A percentile compares a stretch with the other conserved stretches of the same genome.
Evolutionary conservation across 2,888 invertebrate species (phyloP).

Genomic region (Drosophila atroscutellata): DNA sequence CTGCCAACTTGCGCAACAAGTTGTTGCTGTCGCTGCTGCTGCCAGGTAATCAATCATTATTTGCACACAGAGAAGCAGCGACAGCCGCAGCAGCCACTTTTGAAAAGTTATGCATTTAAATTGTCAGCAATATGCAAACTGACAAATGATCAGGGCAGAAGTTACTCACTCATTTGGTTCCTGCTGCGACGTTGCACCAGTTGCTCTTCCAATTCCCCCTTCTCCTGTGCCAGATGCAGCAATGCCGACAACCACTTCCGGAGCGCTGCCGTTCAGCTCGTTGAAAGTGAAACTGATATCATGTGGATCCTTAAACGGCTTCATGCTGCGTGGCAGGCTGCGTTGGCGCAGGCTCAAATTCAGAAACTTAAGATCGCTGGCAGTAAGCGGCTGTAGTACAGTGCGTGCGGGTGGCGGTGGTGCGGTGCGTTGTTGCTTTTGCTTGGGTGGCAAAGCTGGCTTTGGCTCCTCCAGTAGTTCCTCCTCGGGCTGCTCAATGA

Average conservation of each 20-base stretch:
- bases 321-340: conserved; percentile 83
- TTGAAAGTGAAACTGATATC: conserved; percentile 85
- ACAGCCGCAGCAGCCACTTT: conserved; percentile 37
- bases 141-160: conserved; percentile 78
- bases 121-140: conserved; percentile 78
- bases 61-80: conserved; percentile 49
- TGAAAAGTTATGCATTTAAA: conserved; percentile 78
- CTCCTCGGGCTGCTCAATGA: conserved; percentile 65
- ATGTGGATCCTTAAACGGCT: conserved; percentile 81
- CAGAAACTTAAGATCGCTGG: conserved; percentile 84
- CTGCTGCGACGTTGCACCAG: conserved; percentile 63
- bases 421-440: conserved; percentile 63
- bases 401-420: conserved; percentile 59
- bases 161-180: conserved; percentile 79
- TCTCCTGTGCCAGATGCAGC: conserved; percentile 6
- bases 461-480: conserved; percentile 52
- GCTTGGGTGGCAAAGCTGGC: conserved; percentile 81
- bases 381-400: conserved; percentile 80
- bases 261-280: conserved; percentile 71
- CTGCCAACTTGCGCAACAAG: conserved; percentile 63
- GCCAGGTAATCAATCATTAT: conserved; percentile 79
- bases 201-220: conserved; percentile 3
- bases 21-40: conserved; percentile 49
- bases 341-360: conserved; percentile 83
- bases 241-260: conserved; percentile 56